These are phyloP conservation scores for Acanthurus leucopareius DNA, from an alignment of 2,797 vertebrate species.

Conservation along the genomic window DNA sequence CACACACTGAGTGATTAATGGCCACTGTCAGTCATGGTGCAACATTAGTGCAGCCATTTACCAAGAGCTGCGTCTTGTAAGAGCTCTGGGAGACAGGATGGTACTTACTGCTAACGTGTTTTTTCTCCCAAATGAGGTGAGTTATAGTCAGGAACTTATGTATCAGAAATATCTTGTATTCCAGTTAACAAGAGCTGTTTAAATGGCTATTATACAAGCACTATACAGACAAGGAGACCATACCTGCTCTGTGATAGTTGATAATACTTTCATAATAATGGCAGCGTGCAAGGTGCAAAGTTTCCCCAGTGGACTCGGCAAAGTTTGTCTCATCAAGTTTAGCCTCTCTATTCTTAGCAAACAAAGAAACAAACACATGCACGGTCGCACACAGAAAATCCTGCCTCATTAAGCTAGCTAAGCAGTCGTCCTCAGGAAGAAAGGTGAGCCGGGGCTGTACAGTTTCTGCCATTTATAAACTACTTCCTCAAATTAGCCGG, in stretches of 20 bases:
- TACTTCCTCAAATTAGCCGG: constrained; percentile 64
- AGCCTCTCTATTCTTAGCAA: constrained; percentile 41
- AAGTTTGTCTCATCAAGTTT: constrained; percentile 52
- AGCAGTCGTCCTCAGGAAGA: constrained; percentile 45
- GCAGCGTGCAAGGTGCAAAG: constrained; percentile 33
- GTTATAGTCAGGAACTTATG: constrained; percentile 10
- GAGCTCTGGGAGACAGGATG: constrained; percentile 51
- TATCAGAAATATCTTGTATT: constrained; percentile 18
- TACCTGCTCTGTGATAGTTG: constrained; percentile 7
- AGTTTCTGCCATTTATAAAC: constrained; percentile 66
- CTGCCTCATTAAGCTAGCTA: constrained; percentile 67
- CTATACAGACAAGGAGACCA: background rate
- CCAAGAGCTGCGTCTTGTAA: constrained; percentile 44
- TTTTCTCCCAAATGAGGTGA: constrained; percentile 26
- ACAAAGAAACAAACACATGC: constrained; percentile 23
- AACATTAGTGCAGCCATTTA: constrained; percentile 74
- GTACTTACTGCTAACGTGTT: constrained; percentile 37
- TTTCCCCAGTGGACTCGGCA: constrained; percentile 33
- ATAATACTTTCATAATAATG: constrained; percentile 45
- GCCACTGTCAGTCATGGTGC: constrained; percentile 66
- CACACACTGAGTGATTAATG: constrained; percentile 76
- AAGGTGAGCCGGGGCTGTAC: constrained; percentile 56
- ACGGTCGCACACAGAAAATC: constrained; percentile 23
- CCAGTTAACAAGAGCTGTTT: constrained; percentile 5
- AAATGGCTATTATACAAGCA: background rate